Conservation (phyloP, 2,888 invertebrate genomes). For the Seladonia tumulorum region DNA sequence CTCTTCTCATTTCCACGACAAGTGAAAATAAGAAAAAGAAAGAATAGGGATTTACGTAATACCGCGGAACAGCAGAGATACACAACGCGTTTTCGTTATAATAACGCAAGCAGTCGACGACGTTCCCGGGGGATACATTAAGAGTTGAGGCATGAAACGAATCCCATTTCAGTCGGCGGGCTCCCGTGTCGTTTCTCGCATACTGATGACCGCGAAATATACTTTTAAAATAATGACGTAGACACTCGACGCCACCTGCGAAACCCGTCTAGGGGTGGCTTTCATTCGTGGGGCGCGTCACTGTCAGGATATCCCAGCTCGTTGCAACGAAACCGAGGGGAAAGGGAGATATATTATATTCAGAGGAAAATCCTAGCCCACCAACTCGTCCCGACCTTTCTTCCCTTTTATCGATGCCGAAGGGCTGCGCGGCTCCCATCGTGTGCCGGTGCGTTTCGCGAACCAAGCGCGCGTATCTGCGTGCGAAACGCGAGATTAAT, state of each 20-base stretch:
- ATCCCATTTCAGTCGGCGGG: background rate
- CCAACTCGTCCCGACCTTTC: background rate
- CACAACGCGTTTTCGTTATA: background rate
- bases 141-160: slow-evolving; percentile 6
- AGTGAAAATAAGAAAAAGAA: background rate
- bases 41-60: background rate
- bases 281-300: background rate
- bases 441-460: background rate
- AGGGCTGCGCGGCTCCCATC: background rate
- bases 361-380: background rate
- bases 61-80: background rate
- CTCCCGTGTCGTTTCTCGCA: background rate
- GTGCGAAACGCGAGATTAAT: slow-evolving; percentile 55
- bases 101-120: background rate
- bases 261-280: background rate
- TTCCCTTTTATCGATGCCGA: background rate
- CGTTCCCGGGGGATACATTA: background rate
- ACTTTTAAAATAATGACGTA: slow-evolving; percentile 14
- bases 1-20: background rate
- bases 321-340: background rate
- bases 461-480: slow-evolving; percentile 10
- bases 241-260: background rate
- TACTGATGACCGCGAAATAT: background rate
- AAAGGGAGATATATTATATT: slow-evolving; percentile 33
- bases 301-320: background rate